These are phyloP conservation scores for Trimorus sp. DNA, from an alignment of 2,888 invertebrate species.

Conservation along the genomic window DNA sequence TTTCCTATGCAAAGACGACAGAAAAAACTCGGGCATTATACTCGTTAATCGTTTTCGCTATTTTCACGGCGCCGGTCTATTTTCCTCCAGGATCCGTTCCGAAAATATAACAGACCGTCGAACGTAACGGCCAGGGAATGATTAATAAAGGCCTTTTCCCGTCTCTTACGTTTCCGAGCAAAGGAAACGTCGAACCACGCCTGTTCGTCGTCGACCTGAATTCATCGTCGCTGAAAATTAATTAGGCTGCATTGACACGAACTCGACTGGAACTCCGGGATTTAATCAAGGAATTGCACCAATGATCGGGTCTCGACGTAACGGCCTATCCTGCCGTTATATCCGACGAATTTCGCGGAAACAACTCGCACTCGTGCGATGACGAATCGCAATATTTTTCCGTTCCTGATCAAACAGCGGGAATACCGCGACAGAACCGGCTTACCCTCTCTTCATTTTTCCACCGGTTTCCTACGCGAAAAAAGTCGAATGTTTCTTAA, in stretches of 20 bases:
- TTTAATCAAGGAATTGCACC: slow-evolving; percentile 56
- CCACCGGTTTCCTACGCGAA: too few species aligned
- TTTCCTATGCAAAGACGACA: too few species aligned
- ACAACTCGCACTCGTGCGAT: slow-evolving; percentile 26
- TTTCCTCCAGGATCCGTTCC: too few species aligned
- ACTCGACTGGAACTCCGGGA: slow-evolving; percentile 53
- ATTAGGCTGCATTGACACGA: slow-evolving; percentile 73
- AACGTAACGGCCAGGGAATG: slow-evolving; percentile 15
- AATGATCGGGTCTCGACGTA: slow-evolving; percentile 39
- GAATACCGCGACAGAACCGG: too few species aligned
- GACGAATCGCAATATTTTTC: slow-evolving; percentile 6
- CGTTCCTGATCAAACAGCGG: too few species aligned
- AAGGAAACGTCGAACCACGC: slow-evolving; percentile 71
- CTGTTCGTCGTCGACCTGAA: slow-evolving; percentile 74
- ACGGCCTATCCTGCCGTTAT: slow-evolving; percentile 31
- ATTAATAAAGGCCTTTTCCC: slow-evolving; percentile 44
- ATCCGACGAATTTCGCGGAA: slow-evolving; percentile 30
- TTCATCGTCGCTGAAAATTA: slow-evolving; percentile 74
- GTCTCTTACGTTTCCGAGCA: slow-evolving; percentile 51
- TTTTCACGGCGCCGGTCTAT: too few species aligned
- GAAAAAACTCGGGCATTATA: neutral
- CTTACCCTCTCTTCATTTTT: too few species aligned
- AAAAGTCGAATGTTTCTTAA: too few species aligned
- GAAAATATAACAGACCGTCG: slow-evolving; percentile 26
- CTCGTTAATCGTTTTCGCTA: too few species aligned